A percentile compares a stretch with the other conserved stretches of the same genome.
phyloP scores from a whole-genome alignment of 2,113 vertebrate species.

The Rhegmatorhina hoffmannsi region DNA sequence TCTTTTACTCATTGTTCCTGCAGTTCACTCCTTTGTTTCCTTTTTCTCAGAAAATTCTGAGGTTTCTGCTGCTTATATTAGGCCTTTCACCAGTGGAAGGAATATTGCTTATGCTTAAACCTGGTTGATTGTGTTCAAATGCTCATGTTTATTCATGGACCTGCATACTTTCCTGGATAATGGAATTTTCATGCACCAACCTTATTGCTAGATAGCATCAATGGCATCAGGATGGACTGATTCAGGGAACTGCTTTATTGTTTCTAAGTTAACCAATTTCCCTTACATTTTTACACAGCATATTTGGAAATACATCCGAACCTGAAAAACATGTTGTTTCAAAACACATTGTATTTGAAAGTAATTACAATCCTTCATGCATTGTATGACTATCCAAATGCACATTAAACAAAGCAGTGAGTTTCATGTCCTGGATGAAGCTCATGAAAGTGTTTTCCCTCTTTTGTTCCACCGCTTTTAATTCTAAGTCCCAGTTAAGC shows the following conservation, averaged over 20 bases:
- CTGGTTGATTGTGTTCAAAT: not conserved
- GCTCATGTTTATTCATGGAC: not conserved
- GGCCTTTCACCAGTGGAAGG: not conserved
- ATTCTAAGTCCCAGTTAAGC: not conserved
- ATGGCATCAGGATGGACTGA: not conserved
- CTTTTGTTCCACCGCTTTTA: not conserved
- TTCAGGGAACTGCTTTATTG: constrained; percentile 17
- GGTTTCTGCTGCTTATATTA: not conserved
- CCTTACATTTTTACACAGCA: not conserved
- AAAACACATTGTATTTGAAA: not conserved
- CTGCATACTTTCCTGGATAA: not conserved
- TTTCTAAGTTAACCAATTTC: not conserved
- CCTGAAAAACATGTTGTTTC: not conserved
- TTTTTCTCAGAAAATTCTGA: not conserved
- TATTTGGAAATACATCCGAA: not conserved
- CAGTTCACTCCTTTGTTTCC: not conserved
- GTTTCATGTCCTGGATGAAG: not conserved
- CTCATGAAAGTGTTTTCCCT: not conserved
- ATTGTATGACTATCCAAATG: not conserved
- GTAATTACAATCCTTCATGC: not conserved
- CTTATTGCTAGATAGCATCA: not conserved
- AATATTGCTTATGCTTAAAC: not conserved
- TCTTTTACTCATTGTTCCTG: not conserved
- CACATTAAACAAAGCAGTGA: not conserved
- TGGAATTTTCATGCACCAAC: not conserved